Conservation (phyloP, 2,888 invertebrate genomes). For the Acronicta alni region DNA sequence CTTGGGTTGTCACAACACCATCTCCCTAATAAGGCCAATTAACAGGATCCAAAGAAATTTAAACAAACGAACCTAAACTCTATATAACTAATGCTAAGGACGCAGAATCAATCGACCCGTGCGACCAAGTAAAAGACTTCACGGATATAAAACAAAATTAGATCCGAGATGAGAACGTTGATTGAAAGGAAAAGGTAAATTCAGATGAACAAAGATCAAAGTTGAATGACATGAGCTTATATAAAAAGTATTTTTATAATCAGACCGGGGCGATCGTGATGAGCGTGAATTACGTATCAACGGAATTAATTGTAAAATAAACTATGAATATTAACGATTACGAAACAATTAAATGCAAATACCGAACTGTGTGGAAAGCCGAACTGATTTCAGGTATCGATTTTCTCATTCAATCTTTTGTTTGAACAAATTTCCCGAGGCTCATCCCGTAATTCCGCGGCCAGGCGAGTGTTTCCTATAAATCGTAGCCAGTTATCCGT, state of each 20-base stretch:
- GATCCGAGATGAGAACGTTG: conserved; percentile 73
- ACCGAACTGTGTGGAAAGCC: conserved; percentile 16
- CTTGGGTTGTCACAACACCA: conserved; percentile 88
- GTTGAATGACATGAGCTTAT: conserved; percentile 81
- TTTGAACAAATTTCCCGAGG: conserved; percentile 71
- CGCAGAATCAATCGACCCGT: conserved; percentile 59
- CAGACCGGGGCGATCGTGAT: conserved; percentile 75
- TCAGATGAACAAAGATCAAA: conserved; percentile 84
- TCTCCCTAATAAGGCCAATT: conserved; percentile 89
- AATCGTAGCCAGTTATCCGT: conserved; percentile 75
- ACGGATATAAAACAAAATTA: conserved; percentile 68
- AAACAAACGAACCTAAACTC: conserved; percentile 73
- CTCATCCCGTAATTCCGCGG: conserved; percentile 71
- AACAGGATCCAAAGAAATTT: conserved; percentile 77
- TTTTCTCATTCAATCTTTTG: conserved; percentile 65
- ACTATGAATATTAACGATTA: conserved; percentile 55
- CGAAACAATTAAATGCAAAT: conserved; percentile 45
- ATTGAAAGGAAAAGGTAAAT: conserved; percentile 83
- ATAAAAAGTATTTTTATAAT: conserved; percentile 75
- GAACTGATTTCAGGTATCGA: conserved; percentile 54
- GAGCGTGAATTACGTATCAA: conserved; percentile 73
- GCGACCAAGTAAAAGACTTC: conserved; percentile 63
- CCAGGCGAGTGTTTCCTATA: conserved; percentile 75
- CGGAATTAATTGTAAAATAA: conserved; percentile 66
- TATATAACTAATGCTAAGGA: conserved; percentile 71